Evolutionary conservation across 2,888 invertebrate species (phyloP), one percentile per base, ranked within the genome.

Genomic region (Eupithecia vulgata): DNA sequence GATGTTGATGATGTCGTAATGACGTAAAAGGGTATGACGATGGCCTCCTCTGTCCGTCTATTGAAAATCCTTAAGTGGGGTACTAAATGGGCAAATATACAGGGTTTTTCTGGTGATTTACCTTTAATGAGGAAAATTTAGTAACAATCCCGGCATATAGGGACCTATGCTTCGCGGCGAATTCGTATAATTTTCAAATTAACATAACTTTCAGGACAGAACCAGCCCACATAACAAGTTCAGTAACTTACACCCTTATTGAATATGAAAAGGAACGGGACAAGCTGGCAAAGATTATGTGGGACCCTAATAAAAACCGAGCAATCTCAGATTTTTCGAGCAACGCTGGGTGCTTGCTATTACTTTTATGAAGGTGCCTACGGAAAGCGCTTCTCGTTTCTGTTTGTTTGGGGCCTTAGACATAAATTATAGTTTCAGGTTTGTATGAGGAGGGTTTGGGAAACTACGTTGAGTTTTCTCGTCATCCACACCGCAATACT

Each of bases 151-250:
- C 10, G 37, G 62, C 35, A 35, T 35, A 35, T 62, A 37, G n/a
- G 10, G 35, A 64, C 37, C 62, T 57, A 57, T 13, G 57, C 12
- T 57, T 57, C 25, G 57, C 25, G 25, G 25, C 57, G 25, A 13
- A 25, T 57, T 57, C 42, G 66, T 66, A 66, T 66, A 66, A 66
- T 66, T 66, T 66, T 66, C 25, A 66, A 45, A 35, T 66, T 15
- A 66, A 42, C 66, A 37, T 66, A 66, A 42, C 7, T 66, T 45
- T 30, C 25, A 35, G 37, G 66, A 66, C 66, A 66, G 30, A 37
- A 66, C 42, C 25, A 66, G 37, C 45, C 42, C 42, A 42, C 15
- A 30, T 42, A 42, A 66, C 42, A 66, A 66, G 66, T 25, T 37
- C 66, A 40, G 57, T 35, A 64, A 64, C 35, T 35, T 64, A 37